Evolutionary conservation across 2,888 invertebrate genomes (phyloP).

Genomic region (Acrobasis repandana): DNA sequence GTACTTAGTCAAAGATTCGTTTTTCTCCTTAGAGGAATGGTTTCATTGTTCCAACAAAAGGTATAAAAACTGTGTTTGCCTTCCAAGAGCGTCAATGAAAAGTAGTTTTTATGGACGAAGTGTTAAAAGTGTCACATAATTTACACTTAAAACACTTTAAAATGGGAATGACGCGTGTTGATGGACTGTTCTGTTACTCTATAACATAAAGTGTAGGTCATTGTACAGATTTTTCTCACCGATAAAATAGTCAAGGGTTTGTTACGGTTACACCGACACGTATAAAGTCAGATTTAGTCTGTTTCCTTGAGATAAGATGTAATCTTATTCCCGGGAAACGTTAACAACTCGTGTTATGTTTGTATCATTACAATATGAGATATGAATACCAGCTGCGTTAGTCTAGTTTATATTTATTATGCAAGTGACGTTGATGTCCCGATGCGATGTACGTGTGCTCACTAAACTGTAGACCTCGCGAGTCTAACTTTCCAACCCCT

Average conservation of each 20-base stretch:
- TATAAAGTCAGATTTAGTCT: constrained; percentile 7
- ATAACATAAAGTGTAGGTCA: constrained; percentile 13
- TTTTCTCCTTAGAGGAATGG: no score
- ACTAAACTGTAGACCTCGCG: no score
- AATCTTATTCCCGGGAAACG: constrained; percentile 11
- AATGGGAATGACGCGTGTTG: background rate
- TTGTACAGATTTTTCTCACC: constrained; percentile 24
- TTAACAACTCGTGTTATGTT: background rate
- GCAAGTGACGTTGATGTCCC: background rate
- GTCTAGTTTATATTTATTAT: background rate
- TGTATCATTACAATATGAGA: background rate
- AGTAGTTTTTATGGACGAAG: background rate
- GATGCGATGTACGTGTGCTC: background rate
- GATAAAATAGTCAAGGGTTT: constrained; percentile 15
- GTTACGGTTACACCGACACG: constrained; percentile 15
- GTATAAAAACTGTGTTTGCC: no score
- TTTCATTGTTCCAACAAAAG: no score
- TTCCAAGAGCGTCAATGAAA: background rate
- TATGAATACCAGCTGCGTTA: background rate
- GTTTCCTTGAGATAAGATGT: constrained; percentile 6
- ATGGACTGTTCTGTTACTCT: background rate
- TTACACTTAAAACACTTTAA: constrained; percentile 13
- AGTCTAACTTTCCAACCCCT: no score
- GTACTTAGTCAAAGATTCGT: no score
- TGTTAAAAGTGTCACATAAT: constrained; percentile 12